Conservation (phyloP, 2,888 invertebrate species). For the Pristionchus maxplancki region DNA sequence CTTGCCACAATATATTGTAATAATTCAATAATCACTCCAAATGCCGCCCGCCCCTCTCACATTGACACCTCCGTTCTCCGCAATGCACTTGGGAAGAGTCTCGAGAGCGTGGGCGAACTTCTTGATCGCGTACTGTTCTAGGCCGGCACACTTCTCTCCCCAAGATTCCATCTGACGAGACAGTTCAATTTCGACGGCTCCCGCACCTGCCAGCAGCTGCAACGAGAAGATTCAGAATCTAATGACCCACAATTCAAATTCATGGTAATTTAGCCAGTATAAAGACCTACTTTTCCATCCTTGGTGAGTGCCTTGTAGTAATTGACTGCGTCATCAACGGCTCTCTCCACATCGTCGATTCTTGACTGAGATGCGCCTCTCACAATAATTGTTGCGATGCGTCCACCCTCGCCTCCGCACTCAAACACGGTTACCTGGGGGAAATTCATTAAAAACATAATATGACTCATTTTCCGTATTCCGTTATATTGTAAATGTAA, state of each 20-base stretch:
- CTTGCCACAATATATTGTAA: too few relatives aligned
- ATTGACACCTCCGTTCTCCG: constrained; percentile 94
- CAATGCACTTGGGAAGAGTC: constrained; percentile 90
- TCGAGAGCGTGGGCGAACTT: constrained; percentile 91
- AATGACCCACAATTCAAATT: not conserved
- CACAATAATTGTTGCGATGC: constrained; percentile 93
- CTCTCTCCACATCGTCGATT: constrained; percentile 98
- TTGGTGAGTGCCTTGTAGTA: constrained; percentile 93
- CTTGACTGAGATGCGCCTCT: constrained; percentile 97
- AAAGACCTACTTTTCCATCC: constrained; percentile 80
- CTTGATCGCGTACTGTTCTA: constrained; percentile 96
- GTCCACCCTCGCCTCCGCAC: constrained; percentile 84
- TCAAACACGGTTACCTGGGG: constrained; percentile 49
- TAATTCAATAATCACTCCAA: not conserved
- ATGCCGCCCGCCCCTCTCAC: constrained; percentile 74
- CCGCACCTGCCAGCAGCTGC: constrained; percentile 90
- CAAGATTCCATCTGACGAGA: constrained; percentile 89
- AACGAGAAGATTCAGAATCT: constrained; percentile 63
- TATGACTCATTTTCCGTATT: not conserved
- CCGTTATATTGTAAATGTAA: too few relatives aligned
- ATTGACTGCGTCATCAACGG: constrained; percentile 98
- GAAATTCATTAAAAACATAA: not conserved
- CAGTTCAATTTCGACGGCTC: constrained; percentile 94
- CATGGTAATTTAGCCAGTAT: not conserved
- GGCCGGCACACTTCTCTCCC: constrained; percentile 91